phyloP scores from a whole-genome alignment of 1,140 invertebrate species.

The Drosophila prosaltans region DNA sequence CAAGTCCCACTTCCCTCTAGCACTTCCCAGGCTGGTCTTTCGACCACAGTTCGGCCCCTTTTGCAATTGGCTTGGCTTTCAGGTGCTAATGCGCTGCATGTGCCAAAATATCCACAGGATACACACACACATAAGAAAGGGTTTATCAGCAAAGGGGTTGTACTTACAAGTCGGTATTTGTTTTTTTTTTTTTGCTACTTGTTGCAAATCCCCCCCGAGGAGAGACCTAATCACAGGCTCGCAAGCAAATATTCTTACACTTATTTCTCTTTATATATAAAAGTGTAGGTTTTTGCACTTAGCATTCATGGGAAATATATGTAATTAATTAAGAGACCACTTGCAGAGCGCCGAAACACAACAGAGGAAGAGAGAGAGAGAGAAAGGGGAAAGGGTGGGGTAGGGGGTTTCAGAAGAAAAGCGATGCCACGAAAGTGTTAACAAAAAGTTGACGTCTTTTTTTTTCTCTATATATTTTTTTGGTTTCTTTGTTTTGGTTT shows the following conservation, averaged over 20 bases:
- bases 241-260: conserved; percentile 4
- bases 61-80: conserved; percentile 25
- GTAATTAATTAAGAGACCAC: conserved; percentile 74
- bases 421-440: conserved; percentile 47
- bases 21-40: conserved; percentile 61
- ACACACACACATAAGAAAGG: conserved; percentile 19
- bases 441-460: conserved; percentile 56
- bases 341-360: conserved; percentile 47
- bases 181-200: conserved; percentile 60
- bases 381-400: conserved; percentile 1
- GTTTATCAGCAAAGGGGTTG: not conserved
- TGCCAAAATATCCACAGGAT: conserved; percentile 56
- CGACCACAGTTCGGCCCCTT: conserved; percentile 51
- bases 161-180: not conserved
- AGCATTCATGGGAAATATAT: conserved; percentile 69
- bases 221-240: conserved; percentile 64
- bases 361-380: too few relatives aligned
- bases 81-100: conserved; percentile 65
- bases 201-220: conserved; percentile 53
- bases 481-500: not conserved
- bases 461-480: conserved; percentile 30
- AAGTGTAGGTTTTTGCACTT: conserved; percentile 34
- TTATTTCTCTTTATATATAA: not conserved
- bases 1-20: conserved; percentile 38
- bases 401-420: conserved; percentile 13